Conservation (phyloP, 2,888 invertebrate species). For the Chaetoderma sp. region DNA sequence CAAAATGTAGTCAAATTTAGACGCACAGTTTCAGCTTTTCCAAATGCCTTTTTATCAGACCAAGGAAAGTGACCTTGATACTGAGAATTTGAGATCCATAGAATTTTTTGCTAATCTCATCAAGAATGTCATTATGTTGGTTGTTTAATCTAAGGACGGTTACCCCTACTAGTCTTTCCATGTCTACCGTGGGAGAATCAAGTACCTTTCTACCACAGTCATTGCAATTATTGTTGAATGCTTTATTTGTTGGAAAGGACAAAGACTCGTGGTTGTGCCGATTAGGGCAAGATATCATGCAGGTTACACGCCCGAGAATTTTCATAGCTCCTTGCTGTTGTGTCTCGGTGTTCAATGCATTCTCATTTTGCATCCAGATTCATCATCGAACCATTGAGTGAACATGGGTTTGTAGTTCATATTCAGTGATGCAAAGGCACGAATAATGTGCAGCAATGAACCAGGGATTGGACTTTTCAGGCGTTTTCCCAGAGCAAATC, state of each 20-base stretch:
- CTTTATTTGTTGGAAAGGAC: constrained; percentile 26
- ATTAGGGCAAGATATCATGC: constrained; percentile 40
- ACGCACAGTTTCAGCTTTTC: constrained; percentile 29
- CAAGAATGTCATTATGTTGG: constrained; percentile 39
- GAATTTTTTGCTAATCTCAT: constrained; percentile 41
- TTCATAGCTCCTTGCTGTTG: constrained; percentile 35
- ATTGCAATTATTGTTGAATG: constrained; percentile 13
- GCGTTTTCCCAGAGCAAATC: constrained; percentile 23
- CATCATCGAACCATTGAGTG: constrained; percentile 39
- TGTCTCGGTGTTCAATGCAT: constrained; percentile 39
- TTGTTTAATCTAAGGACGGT: too few species aligned
- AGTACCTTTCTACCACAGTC: too few species aligned
- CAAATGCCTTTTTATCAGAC: constrained; percentile 22
- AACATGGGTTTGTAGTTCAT: constrained; percentile 37
- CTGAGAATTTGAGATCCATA: constrained; percentile 27
- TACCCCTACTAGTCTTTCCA: too few species aligned
- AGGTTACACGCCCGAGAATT: constrained; percentile 28
- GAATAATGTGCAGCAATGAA: constrained; percentile 36
- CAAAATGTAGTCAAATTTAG: constrained; percentile 36
- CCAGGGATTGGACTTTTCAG: constrained; percentile 24
- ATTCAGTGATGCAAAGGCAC: constrained; percentile 37
- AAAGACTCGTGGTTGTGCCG: constrained; percentile 23
- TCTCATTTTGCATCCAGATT: constrained; percentile 36
- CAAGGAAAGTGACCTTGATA: constrained; percentile 14
- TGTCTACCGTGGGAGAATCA: too few species aligned